phyloP scores from a whole-genome alignment of 2,113 vertebrate genomes.

The Ellobius talpinus region DNA sequence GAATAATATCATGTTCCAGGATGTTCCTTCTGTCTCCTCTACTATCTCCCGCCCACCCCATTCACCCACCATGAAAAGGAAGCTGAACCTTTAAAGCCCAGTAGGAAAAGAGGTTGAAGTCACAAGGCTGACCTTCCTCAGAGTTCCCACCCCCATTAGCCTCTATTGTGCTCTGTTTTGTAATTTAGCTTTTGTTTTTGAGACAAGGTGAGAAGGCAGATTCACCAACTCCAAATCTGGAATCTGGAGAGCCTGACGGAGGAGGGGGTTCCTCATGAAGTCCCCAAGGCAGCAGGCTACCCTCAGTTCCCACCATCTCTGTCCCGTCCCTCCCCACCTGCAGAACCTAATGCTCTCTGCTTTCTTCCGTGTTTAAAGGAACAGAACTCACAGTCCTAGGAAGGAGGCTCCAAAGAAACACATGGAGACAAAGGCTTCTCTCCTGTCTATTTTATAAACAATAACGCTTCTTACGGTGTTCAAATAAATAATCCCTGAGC shows the following conservation, averaged over 20 bases:
- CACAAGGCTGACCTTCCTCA: not conserved
- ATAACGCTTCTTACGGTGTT: not conserved
- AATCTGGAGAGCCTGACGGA: not conserved
- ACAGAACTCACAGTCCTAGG: not conserved
- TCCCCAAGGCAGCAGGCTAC: not conserved
- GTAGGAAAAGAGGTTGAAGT: not conserved
- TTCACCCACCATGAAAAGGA: not conserved
- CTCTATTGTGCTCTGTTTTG: not conserved
- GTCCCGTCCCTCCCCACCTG: not conserved
- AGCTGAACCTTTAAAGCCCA: not conserved
- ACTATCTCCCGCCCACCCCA: too few species aligned
- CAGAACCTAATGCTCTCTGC: not conserved
- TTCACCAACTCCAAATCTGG: not conserved
- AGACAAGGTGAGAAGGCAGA: not conserved
- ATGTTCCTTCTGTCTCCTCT: not conserved
- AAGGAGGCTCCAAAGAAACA: constrained; percentile 5
- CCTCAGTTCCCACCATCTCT: not conserved
- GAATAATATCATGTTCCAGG: not conserved
- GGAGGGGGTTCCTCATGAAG: not conserved
- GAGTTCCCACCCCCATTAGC: too few species aligned
- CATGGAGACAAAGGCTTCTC: constrained; percentile 29
- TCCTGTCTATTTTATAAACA: constrained; percentile 56
- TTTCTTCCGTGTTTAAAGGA: not conserved
- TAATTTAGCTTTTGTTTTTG: not conserved
- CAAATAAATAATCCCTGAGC: constrained; percentile 24